Conservation (phyloP, 1,140 invertebrate genomes). For the Homarus americanus region DNA sequence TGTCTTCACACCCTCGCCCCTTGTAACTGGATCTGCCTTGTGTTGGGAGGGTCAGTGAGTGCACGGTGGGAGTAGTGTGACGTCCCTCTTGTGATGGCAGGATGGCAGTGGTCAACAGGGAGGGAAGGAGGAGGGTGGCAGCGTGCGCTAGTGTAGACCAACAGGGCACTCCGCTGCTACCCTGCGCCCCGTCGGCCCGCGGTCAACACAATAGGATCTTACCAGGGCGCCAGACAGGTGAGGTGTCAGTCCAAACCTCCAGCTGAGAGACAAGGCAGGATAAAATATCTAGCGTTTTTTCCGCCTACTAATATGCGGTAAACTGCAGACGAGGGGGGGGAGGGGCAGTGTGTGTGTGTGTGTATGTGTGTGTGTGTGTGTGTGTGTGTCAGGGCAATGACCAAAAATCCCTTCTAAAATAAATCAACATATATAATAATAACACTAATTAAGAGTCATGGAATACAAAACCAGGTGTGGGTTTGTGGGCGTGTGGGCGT, state of each 20-base stretch:
- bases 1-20: constrained; percentile 15
- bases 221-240: constrained; percentile 1
- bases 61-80: background rate
- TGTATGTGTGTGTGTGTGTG: no score
- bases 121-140: background rate
- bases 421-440: no score
- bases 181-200: background rate
- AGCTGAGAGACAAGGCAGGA: no score
- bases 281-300: no score
- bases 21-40: constrained; percentile 36
- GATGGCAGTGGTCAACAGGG: background rate
- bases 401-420: no score
- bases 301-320: no score
- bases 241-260: background rate
- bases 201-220: constrained; percentile 8
- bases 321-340: no score
- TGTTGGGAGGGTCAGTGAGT: constrained; percentile 18
- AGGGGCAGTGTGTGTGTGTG: no score
- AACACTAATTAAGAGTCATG: no score
- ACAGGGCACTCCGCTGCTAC: constrained; percentile 1
- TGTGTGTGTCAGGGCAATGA: no score
- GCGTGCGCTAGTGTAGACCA: constrained; percentile 13
- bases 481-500: no score
- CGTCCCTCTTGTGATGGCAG: background rate
- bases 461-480: no score